Evolutionary conservation across 2,113 vertebrate genomes (phyloP), one percentile per base, ranked within the genome.

Genomic region (Phainopepla nitens): DNA sequence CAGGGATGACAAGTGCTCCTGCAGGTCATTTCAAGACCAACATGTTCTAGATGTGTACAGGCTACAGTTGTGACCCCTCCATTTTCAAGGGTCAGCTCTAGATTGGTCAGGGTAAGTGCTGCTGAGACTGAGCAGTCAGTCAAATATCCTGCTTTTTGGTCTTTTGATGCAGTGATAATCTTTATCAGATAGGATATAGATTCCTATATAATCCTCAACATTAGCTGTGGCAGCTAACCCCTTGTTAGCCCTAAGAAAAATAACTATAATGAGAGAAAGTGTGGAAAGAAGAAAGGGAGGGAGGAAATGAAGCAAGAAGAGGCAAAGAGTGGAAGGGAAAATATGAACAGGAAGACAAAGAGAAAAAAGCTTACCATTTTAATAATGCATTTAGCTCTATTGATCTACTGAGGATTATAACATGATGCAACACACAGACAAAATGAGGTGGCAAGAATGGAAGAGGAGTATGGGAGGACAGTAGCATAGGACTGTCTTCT

Each of bases 41-140:
- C 0, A 2, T 23, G 9, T 36, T 71, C 41, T 39, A 79, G 49
- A 31, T 31, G 22, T 24, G 8, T 39, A 61, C 24, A 90, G 53
- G 10, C 31, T 41, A 8, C 16, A 69, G 0, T 5, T 1, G 0
- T 14, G 56, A 5, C 8, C 36, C 12, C 28, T 57, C 5, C 17
- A 61, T 15, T 5, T 47, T 25, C 47, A 82, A 54, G 27, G 8
- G 20, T 45, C 50, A 51, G 10, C 8, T 36, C 12, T 65, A 44
- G 66, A 80, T 18, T 57, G 35, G 24, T n/a, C 58, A 80, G 22
- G 20, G 20, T 19, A 82, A 50, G 31, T 44, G 19, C 51, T 36
- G 18, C 45, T 86, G 49, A 69, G 49, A 79, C 25, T 4, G 2
- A 44, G 28, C 29, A 6, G 13, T 60, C 45, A 35, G 33, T 20